A percentile compares a stretch with the other conserved stretches of the same genome.
Conservation (phyloP, 1,140 invertebrate species). For the Aricia agestis region DNA sequence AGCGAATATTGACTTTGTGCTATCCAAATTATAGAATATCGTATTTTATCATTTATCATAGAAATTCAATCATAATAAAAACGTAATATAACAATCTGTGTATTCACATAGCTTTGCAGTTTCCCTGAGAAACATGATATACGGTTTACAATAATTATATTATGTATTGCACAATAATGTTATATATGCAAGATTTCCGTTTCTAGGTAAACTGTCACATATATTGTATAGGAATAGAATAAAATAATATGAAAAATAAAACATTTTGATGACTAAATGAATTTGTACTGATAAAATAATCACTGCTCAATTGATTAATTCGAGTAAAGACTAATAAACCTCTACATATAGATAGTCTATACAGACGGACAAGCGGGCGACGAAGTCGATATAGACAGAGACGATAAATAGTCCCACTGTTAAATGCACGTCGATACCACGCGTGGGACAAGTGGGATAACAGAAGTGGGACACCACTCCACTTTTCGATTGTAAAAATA, state of each 20-base stretch:
- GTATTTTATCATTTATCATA: neutral
- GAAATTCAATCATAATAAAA: neutral
- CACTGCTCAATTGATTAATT: neutral
- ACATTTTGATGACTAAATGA: constrained; percentile 8
- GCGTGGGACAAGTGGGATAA: neutral
- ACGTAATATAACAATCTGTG: neutral
- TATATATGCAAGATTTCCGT: neutral
- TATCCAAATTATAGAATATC: constrained; percentile 11
- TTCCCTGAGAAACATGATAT: neutral
- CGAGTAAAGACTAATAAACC: neutral
- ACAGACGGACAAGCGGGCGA: constrained; percentile 1
- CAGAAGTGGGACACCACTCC: neutral
- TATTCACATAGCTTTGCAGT: neutral
- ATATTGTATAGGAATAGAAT: neutral
- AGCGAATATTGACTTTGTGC: constrained; percentile 12
- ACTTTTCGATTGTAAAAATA: neutral
- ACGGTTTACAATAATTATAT: neutral
- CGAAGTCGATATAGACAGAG: neutral
- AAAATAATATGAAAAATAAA: constrained; percentile 1
- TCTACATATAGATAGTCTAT: neutral
- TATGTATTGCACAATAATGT: neutral
- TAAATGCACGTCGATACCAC: neutral
- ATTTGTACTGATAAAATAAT: constrained; percentile 13
- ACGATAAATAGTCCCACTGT: neutral
- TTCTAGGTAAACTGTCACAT: neutral